These are phyloP conservation scores for Synanthedon formicaeformis DNA, from an alignment of 2,888 invertebrate species.

Conservation along the genomic window DNA sequence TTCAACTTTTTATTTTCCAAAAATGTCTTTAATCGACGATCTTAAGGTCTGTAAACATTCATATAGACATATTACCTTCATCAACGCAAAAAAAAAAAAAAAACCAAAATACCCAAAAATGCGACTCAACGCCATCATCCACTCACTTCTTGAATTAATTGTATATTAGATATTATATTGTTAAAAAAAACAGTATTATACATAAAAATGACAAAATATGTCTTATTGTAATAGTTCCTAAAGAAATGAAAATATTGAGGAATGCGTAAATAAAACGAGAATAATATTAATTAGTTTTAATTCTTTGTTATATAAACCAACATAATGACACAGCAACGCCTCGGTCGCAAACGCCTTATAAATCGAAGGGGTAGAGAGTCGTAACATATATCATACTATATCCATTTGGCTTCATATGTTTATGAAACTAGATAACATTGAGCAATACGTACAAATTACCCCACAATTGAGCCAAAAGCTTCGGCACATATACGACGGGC, in stretches of 20 bases:
- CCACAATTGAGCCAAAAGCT: neutral
- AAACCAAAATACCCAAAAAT: no score
- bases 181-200: no score
- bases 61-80: no score
- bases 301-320: conserved; percentile 68
- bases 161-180: no score
- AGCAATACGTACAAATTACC: conserved; percentile 30
- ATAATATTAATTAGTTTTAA: conserved; percentile 64
- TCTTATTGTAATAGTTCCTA: neutral
- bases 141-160: no score
- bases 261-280: conserved; percentile 29
- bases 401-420: conserved; percentile 39
- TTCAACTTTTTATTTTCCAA: no score
- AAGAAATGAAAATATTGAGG: neutral
- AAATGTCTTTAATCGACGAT: no score
- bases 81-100: no score
- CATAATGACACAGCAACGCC: conserved; percentile 12
- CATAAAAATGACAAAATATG: no score
- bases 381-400: conserved; percentile 1
- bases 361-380: neutral
- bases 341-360: neutral
- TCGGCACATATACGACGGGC: neutral
- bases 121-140: no score
- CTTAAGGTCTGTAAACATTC: no score
- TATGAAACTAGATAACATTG: conserved; percentile 56